Evolutionary conservation across 2,888 invertebrate genomes (phyloP).

Genomic region (Vannuccia rotundouncinata): DNA sequence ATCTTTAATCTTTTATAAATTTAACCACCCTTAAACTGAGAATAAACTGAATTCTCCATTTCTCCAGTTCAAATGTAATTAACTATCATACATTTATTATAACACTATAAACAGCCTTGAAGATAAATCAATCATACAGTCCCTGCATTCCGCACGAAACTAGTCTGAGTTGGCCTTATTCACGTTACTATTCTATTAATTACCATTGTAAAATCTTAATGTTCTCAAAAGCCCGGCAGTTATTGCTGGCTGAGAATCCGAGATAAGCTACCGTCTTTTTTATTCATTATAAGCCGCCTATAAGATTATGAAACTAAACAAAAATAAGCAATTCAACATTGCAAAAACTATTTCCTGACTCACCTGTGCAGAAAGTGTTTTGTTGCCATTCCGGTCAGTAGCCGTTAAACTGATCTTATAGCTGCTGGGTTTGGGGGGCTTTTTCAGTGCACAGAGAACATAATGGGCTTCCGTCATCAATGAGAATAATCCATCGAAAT

Average conservation of each 20-base stretch:
- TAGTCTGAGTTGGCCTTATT: too few relatives aligned
- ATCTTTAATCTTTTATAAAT: too few relatives aligned
- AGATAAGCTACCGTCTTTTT: background rate
- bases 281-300: background rate
- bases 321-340: too few relatives aligned
- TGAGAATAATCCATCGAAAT: background rate
- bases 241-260: background rate
- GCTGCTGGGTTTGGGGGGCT: background rate
- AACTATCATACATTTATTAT: too few relatives aligned
- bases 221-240: background rate
- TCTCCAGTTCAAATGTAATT: too few relatives aligned
- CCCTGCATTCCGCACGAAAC: too few relatives aligned
- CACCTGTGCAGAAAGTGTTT: background rate
- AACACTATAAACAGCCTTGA: too few relatives aligned
- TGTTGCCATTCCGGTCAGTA: slow-evolving; percentile 3
- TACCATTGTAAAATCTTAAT: background rate
- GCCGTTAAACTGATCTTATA: background rate
- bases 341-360: background rate
- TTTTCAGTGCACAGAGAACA: background rate
- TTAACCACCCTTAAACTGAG: too few relatives aligned
- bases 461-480: background rate
- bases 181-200: background rate
- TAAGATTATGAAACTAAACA: background rate
- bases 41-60: too few relatives aligned
- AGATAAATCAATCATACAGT: too few relatives aligned